phyloP scores from a whole-genome alignment of 2,888 invertebrate genomes.

The Acleris cristana region DNA sequence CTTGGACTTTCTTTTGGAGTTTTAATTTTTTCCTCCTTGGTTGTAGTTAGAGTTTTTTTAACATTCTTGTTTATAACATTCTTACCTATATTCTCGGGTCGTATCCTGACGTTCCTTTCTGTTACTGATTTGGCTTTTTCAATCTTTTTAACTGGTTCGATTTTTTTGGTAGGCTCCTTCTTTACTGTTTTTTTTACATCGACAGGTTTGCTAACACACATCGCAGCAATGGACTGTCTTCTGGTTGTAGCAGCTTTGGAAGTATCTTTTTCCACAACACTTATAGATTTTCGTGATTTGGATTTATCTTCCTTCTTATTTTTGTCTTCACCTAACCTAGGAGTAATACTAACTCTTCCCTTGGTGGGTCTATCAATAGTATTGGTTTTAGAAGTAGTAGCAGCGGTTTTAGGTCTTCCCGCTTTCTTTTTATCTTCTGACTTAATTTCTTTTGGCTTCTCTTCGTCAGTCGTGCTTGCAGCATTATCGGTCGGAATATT shows the following conservation, averaged over 20 bases:
- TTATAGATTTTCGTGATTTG: slow-evolving; percentile 20
- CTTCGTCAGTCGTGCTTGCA: slow-evolving; percentile 48
- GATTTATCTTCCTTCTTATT: slow-evolving; percentile 16
- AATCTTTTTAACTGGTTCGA: slow-evolving; percentile 23
- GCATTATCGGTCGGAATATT: slow-evolving; percentile 51
- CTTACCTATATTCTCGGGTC: slow-evolving; percentile 30
- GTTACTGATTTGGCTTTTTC: slow-evolving; percentile 17
- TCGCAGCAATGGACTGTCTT: slow-evolving; percentile 25
- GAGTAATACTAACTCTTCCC: slow-evolving; percentile 21
- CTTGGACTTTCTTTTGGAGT: slow-evolving; percentile 5
- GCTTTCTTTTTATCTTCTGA: slow-evolving; percentile 10
- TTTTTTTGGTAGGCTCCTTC: slow-evolving; percentile 22
- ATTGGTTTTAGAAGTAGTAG: slow-evolving; percentile 31
- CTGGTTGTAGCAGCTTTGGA: slow-evolving; percentile 5
- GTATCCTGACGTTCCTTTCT: slow-evolving; percentile 12
- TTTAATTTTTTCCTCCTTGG: slow-evolving; percentile 14
- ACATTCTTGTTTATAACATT: not conserved
- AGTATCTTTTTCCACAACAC: slow-evolving; percentile 26
- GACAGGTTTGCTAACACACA: slow-evolving; percentile 11
- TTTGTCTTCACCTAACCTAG: slow-evolving; percentile 18
- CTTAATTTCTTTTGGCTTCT: slow-evolving; percentile 27
- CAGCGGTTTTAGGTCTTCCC: slow-evolving; percentile 35
- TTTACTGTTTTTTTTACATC: slow-evolving; percentile 22
- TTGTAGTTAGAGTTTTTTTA: not conserved
- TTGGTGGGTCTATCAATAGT: slow-evolving; percentile 7